These are phyloP conservation scores for Tachysurus fulvidraco DNA, from an alignment of 2,113 vertebrate genomes.

Conservation along the genomic window DNA sequence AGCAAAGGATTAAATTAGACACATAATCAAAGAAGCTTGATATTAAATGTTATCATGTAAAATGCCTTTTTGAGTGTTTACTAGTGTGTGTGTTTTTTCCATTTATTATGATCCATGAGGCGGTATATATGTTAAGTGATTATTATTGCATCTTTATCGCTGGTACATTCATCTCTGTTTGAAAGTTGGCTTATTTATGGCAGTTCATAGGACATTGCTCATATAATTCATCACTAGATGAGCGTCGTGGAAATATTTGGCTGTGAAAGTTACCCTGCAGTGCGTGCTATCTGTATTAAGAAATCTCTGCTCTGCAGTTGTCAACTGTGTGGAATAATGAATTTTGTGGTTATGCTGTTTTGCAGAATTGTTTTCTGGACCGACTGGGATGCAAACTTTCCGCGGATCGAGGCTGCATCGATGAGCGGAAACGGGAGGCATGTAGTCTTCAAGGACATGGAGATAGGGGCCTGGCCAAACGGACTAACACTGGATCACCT, in stretches of 20 bases:
- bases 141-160: slow-evolving; percentile 63
- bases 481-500: slow-evolving; percentile 96
- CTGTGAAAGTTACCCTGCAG: slow-evolving; percentile 11
- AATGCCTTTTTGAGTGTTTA: slow-evolving; percentile 45
- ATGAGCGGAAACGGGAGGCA: slow-evolving; percentile 93
- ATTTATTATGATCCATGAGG: slow-evolving; percentile 67
- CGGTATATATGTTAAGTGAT: slow-evolving; percentile 59
- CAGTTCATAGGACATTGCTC: slow-evolving; percentile 34
- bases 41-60: not conserved
- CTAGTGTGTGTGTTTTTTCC: slow-evolving; percentile 66
- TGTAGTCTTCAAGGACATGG: slow-evolving; percentile 97
- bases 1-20: not conserved
- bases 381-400: slow-evolving; percentile 97
- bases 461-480: slow-evolving; percentile 96
- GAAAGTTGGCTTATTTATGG: slow-evolving; percentile 37
- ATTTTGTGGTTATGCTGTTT: slow-evolving; percentile 10
- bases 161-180: slow-evolving; percentile 44
- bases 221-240: slow-evolving; percentile 39
- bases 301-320: slow-evolving; percentile 4
- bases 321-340: slow-evolving; percentile 2
- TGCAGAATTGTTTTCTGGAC: slow-evolving; percentile 97
- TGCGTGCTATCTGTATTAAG: slow-evolving; percentile 26
- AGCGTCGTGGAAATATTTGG: slow-evolving; percentile 32
- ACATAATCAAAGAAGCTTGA: not conserved
- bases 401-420: slow-evolving; percentile 93